Base-by-base conservation (phyloP, 2,888 invertebrate species). In the Polia nebulosa region DNA sequence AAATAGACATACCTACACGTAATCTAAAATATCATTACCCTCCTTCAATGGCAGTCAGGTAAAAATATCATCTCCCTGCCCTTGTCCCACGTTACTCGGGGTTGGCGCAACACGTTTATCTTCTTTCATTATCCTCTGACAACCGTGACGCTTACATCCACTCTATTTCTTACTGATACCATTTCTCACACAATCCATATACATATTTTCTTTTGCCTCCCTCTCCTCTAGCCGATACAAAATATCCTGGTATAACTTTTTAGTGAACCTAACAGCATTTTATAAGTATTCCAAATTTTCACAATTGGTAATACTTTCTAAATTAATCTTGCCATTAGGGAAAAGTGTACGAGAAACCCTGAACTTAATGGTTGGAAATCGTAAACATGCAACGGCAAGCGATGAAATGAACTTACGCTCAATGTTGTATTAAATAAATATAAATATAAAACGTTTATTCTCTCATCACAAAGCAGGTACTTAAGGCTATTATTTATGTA, bases 311-410 rank as follows among this genome's bases (percentile, higher is more conserved):
- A 51, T 17, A 36, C 20, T 56, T 60, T 61, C 36, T 29, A 61
- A 56, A 60, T 60, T 27, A 53, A 39, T 39, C 6, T 47, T 41
- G 32, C 17, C 11, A 13, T 22, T 27, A 44, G 25, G 49, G 27
- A 67, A 66, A 36, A 34, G 11, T 66, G 27, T 11, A 8, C 13
- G 2, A 20, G 55, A 32, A n/a, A 69, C 67, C 69, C 45, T 69
- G 69, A 69, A 55, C 25, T 29, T 45, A 55, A 69, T 55, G 8
- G n/a, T 69, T 25, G 17, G 29, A 55, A 55, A 69, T 25, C 6
- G n/a, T 27, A 22, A 36, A 68, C 66, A 67, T 17, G 32, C 41
- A 51, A 51, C 41, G 20, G 11, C n/a, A n/a, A 64, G 8, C n/a
- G 22, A 8, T 6, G n/a, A n/a, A n/a, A 51, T 17, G 25, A 3